Conservation (phyloP, 2,888 invertebrate genomes). For the Drepana falcataria region DNA sequence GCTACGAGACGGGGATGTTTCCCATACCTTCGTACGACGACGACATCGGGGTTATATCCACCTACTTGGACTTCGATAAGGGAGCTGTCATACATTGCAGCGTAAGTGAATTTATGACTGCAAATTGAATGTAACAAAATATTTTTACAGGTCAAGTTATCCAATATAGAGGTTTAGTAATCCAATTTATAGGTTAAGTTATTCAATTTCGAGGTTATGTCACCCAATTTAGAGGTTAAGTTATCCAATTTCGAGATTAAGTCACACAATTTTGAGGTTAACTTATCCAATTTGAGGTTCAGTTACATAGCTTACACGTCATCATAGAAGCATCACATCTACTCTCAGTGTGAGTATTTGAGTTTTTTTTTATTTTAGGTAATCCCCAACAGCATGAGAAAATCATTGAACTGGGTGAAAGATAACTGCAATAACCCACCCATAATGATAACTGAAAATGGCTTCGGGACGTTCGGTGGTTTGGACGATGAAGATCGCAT, state of each 20-base stretch:
- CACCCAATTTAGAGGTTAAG: too few relatives aligned
- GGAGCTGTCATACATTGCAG: constrained; percentile 37
- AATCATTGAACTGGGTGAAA: constrained; percentile 76
- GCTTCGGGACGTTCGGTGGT: constrained; percentile 66
- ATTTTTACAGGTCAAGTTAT: too few relatives aligned
- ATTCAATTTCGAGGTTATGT: too few relatives aligned
- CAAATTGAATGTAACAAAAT: too few relatives aligned
- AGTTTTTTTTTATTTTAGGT: constrained; percentile 20
- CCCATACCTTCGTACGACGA: constrained; percentile 49
- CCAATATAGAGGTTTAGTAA: too few relatives aligned
- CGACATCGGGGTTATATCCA: constrained; percentile 41
- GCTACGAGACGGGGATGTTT: constrained; percentile 29
- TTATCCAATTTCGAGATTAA: too few relatives aligned
- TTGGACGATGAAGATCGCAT: constrained; percentile 56
- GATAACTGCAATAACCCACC: constrained; percentile 73
- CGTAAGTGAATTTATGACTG: constrained; percentile 21
- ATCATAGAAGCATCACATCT: too few relatives aligned
- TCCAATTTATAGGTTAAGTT: too few relatives aligned
- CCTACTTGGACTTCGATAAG: constrained; percentile 34
- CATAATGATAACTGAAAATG: constrained; percentile 80
- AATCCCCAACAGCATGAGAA: constrained; percentile 71
- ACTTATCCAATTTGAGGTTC: too few relatives aligned
- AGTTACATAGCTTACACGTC: too few relatives aligned
- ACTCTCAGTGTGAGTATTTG: neutral
- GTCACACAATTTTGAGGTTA: too few relatives aligned